These are phyloP conservation scores for Cosmia trapezina DNA, from an alignment of 2,888 invertebrate species.

Conservation along the genomic window DNA sequence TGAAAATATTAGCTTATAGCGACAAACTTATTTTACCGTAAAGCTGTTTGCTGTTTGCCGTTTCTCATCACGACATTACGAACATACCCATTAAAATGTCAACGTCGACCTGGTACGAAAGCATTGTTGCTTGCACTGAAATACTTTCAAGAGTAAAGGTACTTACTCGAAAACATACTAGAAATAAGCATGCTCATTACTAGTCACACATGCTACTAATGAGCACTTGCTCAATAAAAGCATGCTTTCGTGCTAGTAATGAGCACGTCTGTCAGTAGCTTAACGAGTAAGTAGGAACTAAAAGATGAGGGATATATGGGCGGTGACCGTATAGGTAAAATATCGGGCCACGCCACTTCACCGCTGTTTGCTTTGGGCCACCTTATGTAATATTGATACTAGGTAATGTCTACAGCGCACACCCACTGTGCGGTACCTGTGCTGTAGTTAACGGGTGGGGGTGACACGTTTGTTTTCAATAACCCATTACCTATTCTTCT, in stretches of 20 bases:
- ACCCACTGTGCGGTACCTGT: slow-evolving; percentile 38
- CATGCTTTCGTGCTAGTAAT: too few species aligned
- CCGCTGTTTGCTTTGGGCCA: slow-evolving; percentile 53
- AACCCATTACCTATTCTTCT: slow-evolving; percentile 19
- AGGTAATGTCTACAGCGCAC: slow-evolving; percentile 60
- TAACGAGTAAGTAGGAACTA: slow-evolving; percentile 5
- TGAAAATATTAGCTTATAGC: slow-evolving; percentile 24
- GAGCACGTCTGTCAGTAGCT: too few species aligned
- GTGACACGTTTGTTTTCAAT: slow-evolving; percentile 45
- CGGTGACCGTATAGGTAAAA: slow-evolving; percentile 32
- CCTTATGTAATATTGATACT: slow-evolving; percentile 57
- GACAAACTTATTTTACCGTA: slow-evolving; percentile 47
- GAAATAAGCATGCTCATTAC: too few species aligned
- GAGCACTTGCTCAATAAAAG: too few species aligned
- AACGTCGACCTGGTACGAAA: slow-evolving; percentile 32
- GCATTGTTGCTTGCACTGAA: slow-evolving; percentile 19
- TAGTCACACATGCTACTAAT: too few species aligned
- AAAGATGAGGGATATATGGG: slow-evolving; percentile 18
- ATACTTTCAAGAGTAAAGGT: slow-evolving; percentile 32
- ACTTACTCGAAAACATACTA: too few species aligned
- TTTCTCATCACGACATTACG: slow-evolving; percentile 46
- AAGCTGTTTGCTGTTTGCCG: slow-evolving; percentile 38
- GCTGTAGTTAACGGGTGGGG: slow-evolving; percentile 51
- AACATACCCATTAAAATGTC: slow-evolving; percentile 52
- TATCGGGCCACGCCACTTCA: slow-evolving; percentile 45